Conservation (phyloP, 2,888 invertebrate genomes). For the Napeogenes sylphis region DNA sequence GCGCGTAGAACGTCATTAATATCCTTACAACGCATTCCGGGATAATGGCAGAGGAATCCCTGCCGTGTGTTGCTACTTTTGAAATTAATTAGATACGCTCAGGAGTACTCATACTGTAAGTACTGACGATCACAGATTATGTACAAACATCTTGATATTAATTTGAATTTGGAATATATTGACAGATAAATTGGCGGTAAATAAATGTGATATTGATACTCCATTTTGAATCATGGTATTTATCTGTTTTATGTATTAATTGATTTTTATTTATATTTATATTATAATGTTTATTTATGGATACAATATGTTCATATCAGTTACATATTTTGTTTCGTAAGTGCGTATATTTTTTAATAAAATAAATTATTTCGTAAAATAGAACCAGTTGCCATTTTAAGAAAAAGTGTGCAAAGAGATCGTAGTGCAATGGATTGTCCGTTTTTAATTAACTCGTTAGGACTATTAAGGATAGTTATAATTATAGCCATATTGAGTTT, state of each 20-base stretch:
- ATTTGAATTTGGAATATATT: no score
- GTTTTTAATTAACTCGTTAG: conserved; percentile 27
- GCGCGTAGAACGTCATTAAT: conserved; percentile 42
- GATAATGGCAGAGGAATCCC: conserved; percentile 40
- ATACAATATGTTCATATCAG: no score
- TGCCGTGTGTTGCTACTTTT: conserved; percentile 38
- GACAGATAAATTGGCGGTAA: no score
- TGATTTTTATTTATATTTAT: no score
- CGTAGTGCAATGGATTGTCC: conserved; percentile 20
- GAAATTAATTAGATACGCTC: conserved; percentile 62
- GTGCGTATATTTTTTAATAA: neutral
- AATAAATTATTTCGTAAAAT: neutral
- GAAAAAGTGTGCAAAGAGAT: conserved; percentile 9
- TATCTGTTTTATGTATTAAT: no score
- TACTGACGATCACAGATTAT: neutral
- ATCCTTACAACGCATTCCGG: conserved; percentile 41
- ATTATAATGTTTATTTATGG: no score
- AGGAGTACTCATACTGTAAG: conserved; percentile 6
- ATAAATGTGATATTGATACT: no score
- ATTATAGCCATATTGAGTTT: conserved; percentile 20
- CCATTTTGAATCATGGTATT: no score
- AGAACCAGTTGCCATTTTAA: conserved; percentile 10
- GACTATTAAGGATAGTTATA: conserved; percentile 18
- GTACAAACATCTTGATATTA: no score
- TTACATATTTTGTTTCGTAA: no score